Base-by-base conservation (phyloP, 1,140 invertebrate species). In the Platyscapa corneri region DNA sequence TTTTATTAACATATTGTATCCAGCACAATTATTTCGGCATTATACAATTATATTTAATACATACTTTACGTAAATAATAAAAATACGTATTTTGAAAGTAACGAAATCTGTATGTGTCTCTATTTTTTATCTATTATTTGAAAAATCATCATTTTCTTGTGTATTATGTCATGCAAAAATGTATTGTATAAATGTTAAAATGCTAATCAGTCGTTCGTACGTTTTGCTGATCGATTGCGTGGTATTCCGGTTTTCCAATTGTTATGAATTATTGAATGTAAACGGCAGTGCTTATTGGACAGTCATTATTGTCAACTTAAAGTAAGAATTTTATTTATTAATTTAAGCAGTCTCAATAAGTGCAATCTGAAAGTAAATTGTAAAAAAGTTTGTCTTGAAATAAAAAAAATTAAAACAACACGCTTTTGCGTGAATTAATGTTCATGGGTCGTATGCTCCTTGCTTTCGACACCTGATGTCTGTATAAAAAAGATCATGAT, bases 281-380 rank as follows among this genome's bases (percentile, higher is more conserved):
- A 82, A 56, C 74, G 64, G 49, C 80, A 70, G 20, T 86, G 72
- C 77, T 77, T 82, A 82, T 86, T 79, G 78, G 75, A 42, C 37
- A 78, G 75, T 20, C 72, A 86, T 82, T 86, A 70, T 78, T 23
- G 60, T 82, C 34, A 39, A 82, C 39, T 86, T 30, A 78, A 72
- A 86, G 20, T 82, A 82, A 85, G 32, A 12, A 46, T 60, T 74
- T 83, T 78, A 80, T 83, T 79, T 76, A 78, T 86, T 83, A 46
- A 81, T 87, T 86, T 83, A 70, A 85, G 32, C 56, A 81, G 67
- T 80, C 60, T 86, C 53, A 49, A 74, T 49, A 84, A 87, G 87
- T 87, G 87, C 84, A 87, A 87, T 87, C 82, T 87, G 87, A 87
- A 87, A 87, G 84, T 87, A 87, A 76, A 83, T 77, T 85, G 81